These are phyloP conservation scores for Ceramica pisi DNA, from an alignment of 2,888 invertebrate species.

Conservation along the genomic window DNA sequence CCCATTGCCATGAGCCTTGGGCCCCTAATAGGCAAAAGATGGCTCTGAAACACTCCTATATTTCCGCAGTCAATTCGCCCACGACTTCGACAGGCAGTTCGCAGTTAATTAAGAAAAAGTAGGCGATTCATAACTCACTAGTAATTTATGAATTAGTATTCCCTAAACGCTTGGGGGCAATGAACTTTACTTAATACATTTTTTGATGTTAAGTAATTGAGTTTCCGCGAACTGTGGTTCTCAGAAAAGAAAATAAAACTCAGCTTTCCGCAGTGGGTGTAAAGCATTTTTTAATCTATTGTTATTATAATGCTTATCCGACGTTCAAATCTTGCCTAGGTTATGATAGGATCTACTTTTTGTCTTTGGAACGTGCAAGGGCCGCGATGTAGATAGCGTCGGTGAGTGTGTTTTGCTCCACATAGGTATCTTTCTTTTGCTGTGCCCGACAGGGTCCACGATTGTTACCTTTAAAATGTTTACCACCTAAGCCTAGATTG, in stretches of 20 bases:
- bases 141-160: slow-evolving; percentile 33
- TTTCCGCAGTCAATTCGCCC: neutral
- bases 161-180: slow-evolving; percentile 23
- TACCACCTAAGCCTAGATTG: too few relatives aligned
- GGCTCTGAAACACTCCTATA: neutral
- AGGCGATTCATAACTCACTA: slow-evolving; percentile 21
- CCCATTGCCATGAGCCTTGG: too few relatives aligned
- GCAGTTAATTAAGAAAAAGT: slow-evolving; percentile 35
- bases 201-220: neutral
- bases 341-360: too few relatives aligned
- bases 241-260: neutral
- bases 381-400: too few relatives aligned
- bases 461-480: too few relatives aligned
- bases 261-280: neutral
- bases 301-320: too few relatives aligned
- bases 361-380: too few relatives aligned
- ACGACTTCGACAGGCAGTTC: neutral
- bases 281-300: neutral
- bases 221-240: neutral
- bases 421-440: too few relatives aligned
- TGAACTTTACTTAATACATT: slow-evolving; percentile 13
- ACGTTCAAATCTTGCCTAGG: too few relatives aligned
- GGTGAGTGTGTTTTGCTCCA: too few relatives aligned
- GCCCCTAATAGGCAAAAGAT: too few relatives aligned
- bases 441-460: too few relatives aligned